Conservation (phyloP, 2,113 vertebrate species). For the Grammomys dolichurus region DNA sequence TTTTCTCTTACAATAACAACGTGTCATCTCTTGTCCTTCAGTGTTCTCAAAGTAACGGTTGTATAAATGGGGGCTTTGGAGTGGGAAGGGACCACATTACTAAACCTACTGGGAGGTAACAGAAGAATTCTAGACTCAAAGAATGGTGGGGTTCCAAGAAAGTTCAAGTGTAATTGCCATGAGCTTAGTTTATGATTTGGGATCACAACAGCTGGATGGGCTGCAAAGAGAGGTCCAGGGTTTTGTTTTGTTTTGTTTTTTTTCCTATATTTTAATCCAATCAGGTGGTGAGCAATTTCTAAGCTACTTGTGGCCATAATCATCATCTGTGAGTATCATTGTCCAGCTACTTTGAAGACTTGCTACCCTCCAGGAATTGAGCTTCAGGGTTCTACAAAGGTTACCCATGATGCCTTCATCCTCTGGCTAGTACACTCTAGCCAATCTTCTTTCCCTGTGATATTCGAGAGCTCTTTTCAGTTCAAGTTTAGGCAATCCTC, state of each 20-base stretch:
- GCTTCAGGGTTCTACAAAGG: background rate
- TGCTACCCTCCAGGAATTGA: background rate
- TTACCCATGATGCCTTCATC: background rate
- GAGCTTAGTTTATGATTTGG: background rate
- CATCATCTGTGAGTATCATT: background rate
- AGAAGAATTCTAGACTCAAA: background rate
- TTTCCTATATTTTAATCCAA: background rate
- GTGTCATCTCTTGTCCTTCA: background rate
- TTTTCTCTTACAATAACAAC: constrained; percentile 14
- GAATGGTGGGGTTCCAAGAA: background rate
- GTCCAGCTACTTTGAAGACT: background rate
- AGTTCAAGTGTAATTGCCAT: background rate
- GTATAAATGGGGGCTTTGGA: background rate
- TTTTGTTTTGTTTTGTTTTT: too few species aligned
- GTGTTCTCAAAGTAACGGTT: background rate
- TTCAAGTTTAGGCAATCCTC: background rate
- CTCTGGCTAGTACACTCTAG: background rate
- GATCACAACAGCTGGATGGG: background rate
- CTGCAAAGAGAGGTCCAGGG: background rate
- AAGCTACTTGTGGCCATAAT: background rate
- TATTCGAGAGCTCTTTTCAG: background rate
- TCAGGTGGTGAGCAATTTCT: background rate
- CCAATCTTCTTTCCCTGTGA: background rate
- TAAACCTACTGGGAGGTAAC: background rate
- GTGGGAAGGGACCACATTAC: background rate